phyloP scores from a whole-genome alignment of 2,797 vertebrate species.

The Argya squamiceps region DNA sequence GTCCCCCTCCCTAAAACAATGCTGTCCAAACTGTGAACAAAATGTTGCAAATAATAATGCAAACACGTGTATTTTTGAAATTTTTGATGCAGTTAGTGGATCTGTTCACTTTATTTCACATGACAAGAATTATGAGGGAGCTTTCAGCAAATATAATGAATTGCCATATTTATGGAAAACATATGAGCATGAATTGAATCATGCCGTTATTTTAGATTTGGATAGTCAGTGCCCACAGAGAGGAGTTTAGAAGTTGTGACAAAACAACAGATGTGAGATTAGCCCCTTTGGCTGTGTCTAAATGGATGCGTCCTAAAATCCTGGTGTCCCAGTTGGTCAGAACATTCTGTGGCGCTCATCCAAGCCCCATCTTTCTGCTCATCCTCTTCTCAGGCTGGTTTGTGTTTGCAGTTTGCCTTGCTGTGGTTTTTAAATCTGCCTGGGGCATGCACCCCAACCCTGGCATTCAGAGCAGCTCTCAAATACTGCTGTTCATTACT shows the following conservation, averaged over 20 bases:
- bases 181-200: constrained; percentile 42
- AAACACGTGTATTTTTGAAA: background rate
- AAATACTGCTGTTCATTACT: background rate
- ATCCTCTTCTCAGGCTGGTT: background rate
- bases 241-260: constrained; percentile 43
- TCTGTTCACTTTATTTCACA: constrained; percentile 6
- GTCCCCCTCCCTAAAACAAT: background rate
- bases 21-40: background rate
- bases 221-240: constrained; percentile 29
- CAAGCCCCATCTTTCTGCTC: background rate
- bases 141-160: constrained; percentile 1
- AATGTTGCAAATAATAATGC: background rate
- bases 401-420: background rate
- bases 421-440: background rate
- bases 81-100: background rate
- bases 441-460: background rate
- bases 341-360: background rate
- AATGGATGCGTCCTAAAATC: constrained; percentile 8
- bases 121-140: background rate
- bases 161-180: constrained; percentile 48
- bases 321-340: constrained; percentile 9
- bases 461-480: background rate
- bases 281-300: constrained; percentile 46
- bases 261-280: constrained; percentile 63
- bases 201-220: constrained; percentile 42